Conservation (phyloP, 2,797 vertebrate species). For the Percopsis omiscomaycus region DNA sequence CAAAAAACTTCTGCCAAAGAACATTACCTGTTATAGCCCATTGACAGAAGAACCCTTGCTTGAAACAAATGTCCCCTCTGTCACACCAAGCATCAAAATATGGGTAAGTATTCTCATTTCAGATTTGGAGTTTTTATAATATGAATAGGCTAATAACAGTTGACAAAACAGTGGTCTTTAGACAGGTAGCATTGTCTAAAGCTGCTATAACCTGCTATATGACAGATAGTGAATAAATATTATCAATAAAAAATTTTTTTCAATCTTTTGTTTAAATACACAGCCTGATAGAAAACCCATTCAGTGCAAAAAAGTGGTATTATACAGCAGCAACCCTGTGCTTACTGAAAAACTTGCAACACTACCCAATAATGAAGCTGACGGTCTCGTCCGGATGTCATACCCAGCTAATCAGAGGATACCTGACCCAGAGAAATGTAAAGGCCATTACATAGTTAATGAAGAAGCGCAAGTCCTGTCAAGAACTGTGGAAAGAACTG, state of each 20-base stretch:
- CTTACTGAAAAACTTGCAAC: slow-evolving; percentile 1
- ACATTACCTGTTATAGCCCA: slow-evolving; percentile 15
- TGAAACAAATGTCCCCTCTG: neutral
- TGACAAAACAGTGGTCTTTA: too few relatives aligned
- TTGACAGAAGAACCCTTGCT: slow-evolving; percentile 44
- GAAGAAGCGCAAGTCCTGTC: neutral
- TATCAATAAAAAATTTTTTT: slow-evolving; percentile 43
- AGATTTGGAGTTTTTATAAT: neutral
- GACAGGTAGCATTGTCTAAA: too few relatives aligned
- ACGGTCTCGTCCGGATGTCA: neutral
- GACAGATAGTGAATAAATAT: too few relatives aligned
- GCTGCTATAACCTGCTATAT: too few relatives aligned
- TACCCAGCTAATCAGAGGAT: neutral
- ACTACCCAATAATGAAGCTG: neutral
- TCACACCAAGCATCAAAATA: neutral
- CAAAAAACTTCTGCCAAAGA: slow-evolving; percentile 16
- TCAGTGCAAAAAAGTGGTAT: neutral
- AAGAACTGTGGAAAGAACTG: slow-evolving; percentile 2
- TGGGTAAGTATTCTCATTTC: slow-evolving; percentile 22
- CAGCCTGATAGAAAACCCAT: slow-evolving; percentile 18
- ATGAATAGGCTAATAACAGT: too few relatives aligned
- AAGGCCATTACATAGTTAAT: neutral
- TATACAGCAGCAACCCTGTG: neutral
- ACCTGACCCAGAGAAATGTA: neutral
- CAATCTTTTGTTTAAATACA: slow-evolving; percentile 23